A percentile compares a stretch with the other conserved stretches of the same genome.
These are phyloP conservation scores for Epistrophe eligans DNA, from an alignment of 2,888 invertebrate species.

Conservation along the genomic window DNA sequence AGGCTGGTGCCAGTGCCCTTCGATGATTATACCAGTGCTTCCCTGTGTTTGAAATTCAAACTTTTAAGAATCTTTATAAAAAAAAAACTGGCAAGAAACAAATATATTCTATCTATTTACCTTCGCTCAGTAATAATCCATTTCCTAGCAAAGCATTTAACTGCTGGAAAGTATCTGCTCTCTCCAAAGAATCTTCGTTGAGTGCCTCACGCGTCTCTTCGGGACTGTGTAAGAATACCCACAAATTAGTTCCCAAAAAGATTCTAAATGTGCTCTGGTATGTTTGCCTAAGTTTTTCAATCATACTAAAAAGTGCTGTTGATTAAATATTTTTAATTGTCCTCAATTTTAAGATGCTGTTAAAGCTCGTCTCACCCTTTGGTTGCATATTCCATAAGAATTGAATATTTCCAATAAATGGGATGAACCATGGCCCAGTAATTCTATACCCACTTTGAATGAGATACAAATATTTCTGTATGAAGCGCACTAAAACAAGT, in stretches of 20 bases:
- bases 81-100: neutral
- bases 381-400: constrained; percentile 81
- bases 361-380: constrained; percentile 79
- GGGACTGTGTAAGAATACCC: constrained; percentile 81
- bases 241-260: constrained; percentile 82
- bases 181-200: constrained; percentile 79
- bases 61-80: neutral
- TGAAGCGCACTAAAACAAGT: constrained; percentile 42
- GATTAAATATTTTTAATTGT: neutral
- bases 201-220: constrained; percentile 81
- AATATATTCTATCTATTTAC: constrained; percentile 59
- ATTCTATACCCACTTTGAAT: constrained; percentile 78
- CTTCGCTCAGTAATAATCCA: constrained; percentile 82
- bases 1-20: constrained; percentile 90
- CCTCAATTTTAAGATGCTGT: neutral
- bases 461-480: constrained; percentile 77
- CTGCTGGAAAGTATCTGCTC: constrained; percentile 80
- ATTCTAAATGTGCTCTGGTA: constrained; percentile 80
- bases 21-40: constrained; percentile 88
- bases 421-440: constrained; percentile 82
- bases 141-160: constrained; percentile 81
- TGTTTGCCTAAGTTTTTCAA: constrained; percentile 79
- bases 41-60: constrained; percentile 66
- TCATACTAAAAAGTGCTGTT: constrained; percentile 79
- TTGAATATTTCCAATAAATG: constrained; percentile 81